phyloP scores from a whole-genome alignment of 2,888 invertebrate genomes.

The Dione juno region DNA sequence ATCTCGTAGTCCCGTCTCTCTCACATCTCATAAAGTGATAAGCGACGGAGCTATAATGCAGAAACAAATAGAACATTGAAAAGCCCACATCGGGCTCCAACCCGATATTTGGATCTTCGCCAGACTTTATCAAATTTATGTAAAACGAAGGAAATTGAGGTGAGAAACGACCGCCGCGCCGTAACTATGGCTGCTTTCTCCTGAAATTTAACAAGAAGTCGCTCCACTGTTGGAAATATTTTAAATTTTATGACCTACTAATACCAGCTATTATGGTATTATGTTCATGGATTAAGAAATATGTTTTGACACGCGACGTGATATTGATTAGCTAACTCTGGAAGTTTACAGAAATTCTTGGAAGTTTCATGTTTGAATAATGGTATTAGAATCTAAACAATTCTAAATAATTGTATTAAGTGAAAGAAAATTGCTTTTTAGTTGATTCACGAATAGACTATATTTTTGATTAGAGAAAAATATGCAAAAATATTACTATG shows the following conservation, averaged over 20 bases:
- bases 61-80: constrained; percentile 52
- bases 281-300: constrained; percentile 45
- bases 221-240: constrained; percentile 42
- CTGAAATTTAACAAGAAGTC: constrained; percentile 42
- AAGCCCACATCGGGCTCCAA: constrained; percentile 49
- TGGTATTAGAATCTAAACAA: too few species aligned
- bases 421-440: too few species aligned
- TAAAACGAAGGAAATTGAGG: constrained; percentile 73
- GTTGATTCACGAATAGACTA: too few species aligned
- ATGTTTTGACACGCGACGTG: constrained; percentile 43
- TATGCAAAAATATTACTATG: too few species aligned
- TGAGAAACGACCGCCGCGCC: constrained; percentile 60
- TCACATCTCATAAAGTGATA: constrained; percentile 45
- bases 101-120: constrained; percentile 64
- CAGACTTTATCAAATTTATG: constrained; percentile 74
- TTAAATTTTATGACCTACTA: constrained; percentile 44
- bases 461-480: too few species aligned
- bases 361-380: constrained; percentile 38
- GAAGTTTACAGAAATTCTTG: constrained; percentile 33
- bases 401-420: too few species aligned
- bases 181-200: constrained; percentile 52
- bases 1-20: constrained; percentile 41
- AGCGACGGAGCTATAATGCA: constrained; percentile 50
- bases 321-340: constrained; percentile 43
- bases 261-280: constrained; percentile 12